Conservation (phyloP, 2,888 invertebrate genomes). For the Pocota personata region DNA sequence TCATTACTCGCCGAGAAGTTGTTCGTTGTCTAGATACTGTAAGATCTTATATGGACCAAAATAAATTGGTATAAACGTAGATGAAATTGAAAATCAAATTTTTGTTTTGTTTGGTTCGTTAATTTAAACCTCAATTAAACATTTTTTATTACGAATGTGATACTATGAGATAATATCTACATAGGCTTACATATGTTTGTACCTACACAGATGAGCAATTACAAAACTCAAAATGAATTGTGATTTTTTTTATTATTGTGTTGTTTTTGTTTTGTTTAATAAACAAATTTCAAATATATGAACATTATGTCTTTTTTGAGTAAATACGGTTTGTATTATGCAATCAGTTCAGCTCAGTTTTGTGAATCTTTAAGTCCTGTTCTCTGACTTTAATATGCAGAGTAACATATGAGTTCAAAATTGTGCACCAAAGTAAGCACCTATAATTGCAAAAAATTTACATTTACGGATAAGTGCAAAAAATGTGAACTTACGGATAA, state of each 20-base stretch:
- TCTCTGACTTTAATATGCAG: too few species aligned
- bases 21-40: constrained; percentile 4
- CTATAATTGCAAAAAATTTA: not conserved
- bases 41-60: not conserved
- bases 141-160: not conserved
- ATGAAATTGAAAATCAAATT: not conserved
- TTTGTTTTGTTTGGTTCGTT: not conserved
- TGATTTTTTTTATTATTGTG: too few species aligned
- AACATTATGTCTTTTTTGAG: too few species aligned
- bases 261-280: too few species aligned
- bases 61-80: not conserved
- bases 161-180: not conserved
- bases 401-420: too few species aligned
- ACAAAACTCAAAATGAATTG: too few species aligned
- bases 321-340: too few species aligned
- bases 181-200: not conserved
- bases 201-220: too few species aligned
- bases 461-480: not conserved
- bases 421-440: not conserved
- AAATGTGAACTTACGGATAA: not conserved
- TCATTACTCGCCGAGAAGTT: not conserved
- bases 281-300: too few species aligned
- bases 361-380: too few species aligned
- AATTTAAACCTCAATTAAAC: not conserved
- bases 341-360: too few species aligned